phyloP scores from a whole-genome alignment of 2,888 invertebrate species.

The Luperina testacea region DNA sequence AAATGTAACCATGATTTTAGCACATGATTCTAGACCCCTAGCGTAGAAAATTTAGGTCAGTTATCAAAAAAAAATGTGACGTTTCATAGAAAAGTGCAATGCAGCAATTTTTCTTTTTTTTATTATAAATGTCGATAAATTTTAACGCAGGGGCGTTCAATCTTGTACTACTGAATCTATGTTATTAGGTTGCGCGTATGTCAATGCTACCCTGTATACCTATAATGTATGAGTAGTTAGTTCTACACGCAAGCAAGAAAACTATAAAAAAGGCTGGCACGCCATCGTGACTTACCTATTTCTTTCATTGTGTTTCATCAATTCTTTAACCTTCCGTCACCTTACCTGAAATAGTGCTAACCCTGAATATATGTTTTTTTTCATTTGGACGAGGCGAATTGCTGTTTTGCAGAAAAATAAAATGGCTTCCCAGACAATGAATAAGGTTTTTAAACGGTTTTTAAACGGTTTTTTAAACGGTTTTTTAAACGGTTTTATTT shows the following conservation, averaged over 20 bases:
- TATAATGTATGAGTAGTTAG: neutral
- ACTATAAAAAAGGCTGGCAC: slow-evolving; percentile 50
- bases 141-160: neutral
- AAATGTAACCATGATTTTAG: neutral
- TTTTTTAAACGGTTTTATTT: too few relatives aligned
- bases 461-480: too few relatives aligned
- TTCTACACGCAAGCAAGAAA: slow-evolving; percentile 38
- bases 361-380: slow-evolving; percentile 4
- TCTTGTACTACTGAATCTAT: neutral
- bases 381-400: neutral
- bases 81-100: neutral
- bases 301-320: slow-evolving; percentile 35
- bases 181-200: neutral
- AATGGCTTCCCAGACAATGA: neutral
- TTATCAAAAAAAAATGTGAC: neutral
- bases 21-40: too few relatives aligned
- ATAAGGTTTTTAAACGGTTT: neutral
- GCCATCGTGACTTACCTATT: slow-evolving; percentile 54
- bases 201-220: neutral
- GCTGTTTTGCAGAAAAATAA: neutral
- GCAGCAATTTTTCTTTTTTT: neutral
- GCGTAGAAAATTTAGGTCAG: too few relatives aligned
- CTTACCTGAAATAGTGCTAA: slow-evolving; percentile 16
- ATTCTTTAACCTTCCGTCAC: slow-evolving; percentile 29
- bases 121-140: neutral